Evolutionary conservation across 2,113 vertebrate genomes (phyloP).

Genomic region (Pygathrix nemaeus): DNA sequence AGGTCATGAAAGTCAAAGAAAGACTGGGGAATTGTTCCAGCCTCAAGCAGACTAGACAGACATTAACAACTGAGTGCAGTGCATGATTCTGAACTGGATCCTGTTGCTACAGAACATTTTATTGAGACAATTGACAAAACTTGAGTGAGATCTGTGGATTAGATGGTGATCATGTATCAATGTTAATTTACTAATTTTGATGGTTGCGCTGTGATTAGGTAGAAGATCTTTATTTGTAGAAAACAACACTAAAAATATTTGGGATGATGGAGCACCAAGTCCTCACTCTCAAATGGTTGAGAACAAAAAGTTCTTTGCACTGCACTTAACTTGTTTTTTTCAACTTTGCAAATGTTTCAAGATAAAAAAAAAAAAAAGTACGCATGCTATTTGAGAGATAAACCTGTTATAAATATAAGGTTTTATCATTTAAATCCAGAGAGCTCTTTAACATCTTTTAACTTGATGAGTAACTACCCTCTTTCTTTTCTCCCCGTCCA

Average conservation of each 20-base stretch:
- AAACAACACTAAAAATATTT: background rate
- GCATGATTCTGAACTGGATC: background rate
- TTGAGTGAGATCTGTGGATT: background rate
- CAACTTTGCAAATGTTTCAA: background rate
- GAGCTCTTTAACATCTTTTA: slow-evolving; percentile 50
- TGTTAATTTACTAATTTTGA: background rate
- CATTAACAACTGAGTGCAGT: background rate
- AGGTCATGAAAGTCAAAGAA: background rate
- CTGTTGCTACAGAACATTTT: background rate
- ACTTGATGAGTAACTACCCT: background rate
- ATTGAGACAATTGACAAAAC: background rate
- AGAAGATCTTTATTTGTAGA: background rate
- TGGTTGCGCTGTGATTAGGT: background rate
- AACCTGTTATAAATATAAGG: slow-evolving; percentile 12
- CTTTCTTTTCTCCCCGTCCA: slow-evolving; percentile 25
- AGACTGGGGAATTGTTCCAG: background rate
- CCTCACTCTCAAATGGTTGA: background rate
- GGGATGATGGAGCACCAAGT: background rate
- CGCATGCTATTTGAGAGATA: slow-evolving; percentile 47
- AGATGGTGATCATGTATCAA: background rate
- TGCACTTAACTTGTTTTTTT: background rate
- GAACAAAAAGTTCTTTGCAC: background rate
- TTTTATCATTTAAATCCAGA: slow-evolving; percentile 66
- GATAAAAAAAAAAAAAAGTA: slow-evolving; percentile 41
- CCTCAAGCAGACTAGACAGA: background rate